Conservation (phyloP, 1,140 invertebrate genomes). For the Drosophila navojoa region DNA sequence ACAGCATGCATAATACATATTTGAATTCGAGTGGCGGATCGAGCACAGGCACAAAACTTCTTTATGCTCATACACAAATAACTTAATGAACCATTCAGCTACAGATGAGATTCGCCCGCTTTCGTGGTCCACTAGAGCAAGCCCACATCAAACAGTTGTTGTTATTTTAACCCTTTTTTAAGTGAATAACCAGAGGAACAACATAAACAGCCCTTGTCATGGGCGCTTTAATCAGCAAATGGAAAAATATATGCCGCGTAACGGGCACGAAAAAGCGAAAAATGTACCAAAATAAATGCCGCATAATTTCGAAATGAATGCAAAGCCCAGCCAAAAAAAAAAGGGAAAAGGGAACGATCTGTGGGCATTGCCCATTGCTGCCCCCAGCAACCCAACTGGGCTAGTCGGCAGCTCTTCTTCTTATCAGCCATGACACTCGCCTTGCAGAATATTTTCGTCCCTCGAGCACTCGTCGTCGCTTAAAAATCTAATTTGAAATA, state of each 20-base stretch:
- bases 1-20: slow-evolving; percentile 9
- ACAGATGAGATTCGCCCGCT: slow-evolving; percentile 18
- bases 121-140: slow-evolving; percentile 10
- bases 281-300: slow-evolving; percentile 32
- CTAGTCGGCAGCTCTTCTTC: slow-evolving; percentile 45
- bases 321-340: slow-evolving; percentile 19
- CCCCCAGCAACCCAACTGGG: neutral
- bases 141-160: slow-evolving; percentile 75
- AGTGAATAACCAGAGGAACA: slow-evolving; percentile 10
- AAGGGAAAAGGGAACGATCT: neutral
- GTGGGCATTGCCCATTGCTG: neutral
- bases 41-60: slow-evolving; percentile 1
- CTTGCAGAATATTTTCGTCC: slow-evolving; percentile 24
- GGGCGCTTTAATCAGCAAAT: slow-evolving; percentile 76
- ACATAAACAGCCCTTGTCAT: slow-evolving; percentile 60
- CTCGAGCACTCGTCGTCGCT: slow-evolving; percentile 34
- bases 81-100: slow-evolving; percentile 70
- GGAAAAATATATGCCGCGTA: slow-evolving; percentile 56
- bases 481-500: slow-evolving; percentile 83
- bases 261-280: slow-evolving; percentile 8
- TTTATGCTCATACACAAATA: slow-evolving; percentile 50
- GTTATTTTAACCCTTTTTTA: slow-evolving; percentile 75
- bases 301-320: slow-evolving; percentile 61
- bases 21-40: slow-evolving; percentile 15
- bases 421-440: slow-evolving; percentile 68